phyloP scores from a whole-genome alignment of 1,140 invertebrate genomes.

The Magallana ariakensis region DNA sequence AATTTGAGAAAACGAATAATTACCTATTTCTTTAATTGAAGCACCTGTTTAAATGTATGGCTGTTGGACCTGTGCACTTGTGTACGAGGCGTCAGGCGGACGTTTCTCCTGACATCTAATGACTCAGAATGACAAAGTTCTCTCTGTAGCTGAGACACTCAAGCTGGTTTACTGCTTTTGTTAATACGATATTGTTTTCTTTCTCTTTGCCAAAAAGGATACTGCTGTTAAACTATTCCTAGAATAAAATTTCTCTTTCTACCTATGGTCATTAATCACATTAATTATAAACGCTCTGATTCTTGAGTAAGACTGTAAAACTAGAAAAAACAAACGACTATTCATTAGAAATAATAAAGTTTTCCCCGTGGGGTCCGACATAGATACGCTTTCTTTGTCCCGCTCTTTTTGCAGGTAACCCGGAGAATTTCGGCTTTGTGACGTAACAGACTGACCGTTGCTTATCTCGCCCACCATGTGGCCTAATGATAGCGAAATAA shows the following conservation, averaged over 20 bases:
- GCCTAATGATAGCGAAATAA: neutral
- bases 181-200: no score
- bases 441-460: neutral
- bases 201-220: no score
- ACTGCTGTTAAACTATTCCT: no score
- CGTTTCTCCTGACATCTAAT: conserved; percentile 1
- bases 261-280: no score
- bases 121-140: neutral
- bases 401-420: no score
- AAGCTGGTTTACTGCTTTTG: neutral
- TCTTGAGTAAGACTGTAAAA: no score
- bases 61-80: neutral
- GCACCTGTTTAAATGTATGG: conserved; percentile 7
- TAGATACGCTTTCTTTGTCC: no score
- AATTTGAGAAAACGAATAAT: conserved; percentile 35
- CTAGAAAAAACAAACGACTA: no score
- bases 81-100: neutral
- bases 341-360: no score
- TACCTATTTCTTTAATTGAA: neutral
- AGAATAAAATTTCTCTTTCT: neutral
- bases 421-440: neutral
- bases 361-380: no score
- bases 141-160: neutral
- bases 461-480: neutral
- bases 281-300: no score